Percentiles rank a stretch among this genome's conserved stretches.
Evolutionary conservation across 2,113 vertebrate species (phyloP).

Genomic region (Dasypus novemcinctus): DNA sequence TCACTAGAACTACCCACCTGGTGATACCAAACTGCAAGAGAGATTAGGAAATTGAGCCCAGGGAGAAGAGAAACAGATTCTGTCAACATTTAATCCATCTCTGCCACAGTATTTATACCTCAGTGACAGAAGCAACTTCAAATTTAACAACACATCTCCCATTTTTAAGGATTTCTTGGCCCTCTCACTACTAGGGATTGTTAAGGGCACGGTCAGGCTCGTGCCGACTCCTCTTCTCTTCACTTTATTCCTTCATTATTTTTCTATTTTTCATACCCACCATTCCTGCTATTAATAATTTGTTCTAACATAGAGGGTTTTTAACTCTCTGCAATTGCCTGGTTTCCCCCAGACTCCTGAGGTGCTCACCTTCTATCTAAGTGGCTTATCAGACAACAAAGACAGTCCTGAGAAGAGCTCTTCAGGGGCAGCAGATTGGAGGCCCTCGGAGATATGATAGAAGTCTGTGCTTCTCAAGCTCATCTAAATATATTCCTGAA

Average conservation of each 20-base stretch:
- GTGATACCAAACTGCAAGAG: not conserved
- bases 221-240: not conserved
- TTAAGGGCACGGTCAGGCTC: not conserved
- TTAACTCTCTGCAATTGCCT: not conserved
- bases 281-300: not conserved
- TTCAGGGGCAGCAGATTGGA: not conserved
- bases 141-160: not conserved
- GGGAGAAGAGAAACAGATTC: not conserved
- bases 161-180: not conserved
- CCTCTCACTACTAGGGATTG: not conserved
- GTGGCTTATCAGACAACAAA: not conserved
- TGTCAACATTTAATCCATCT: not conserved
- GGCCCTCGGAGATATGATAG: not conserved
- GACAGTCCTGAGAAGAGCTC: not conserved
- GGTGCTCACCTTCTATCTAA: not conserved
- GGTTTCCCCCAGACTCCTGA: not conserved
- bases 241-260: not conserved
- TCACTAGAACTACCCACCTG: not conserved
- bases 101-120: not conserved
- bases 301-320: not conserved
- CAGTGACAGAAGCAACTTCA: not conserved
- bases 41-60: not conserved
- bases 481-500: not conserved
- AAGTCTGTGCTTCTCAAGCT: conserved; percentile 1
- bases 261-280: not conserved